Evolutionary conservation across 2,888 invertebrate genomes (phyloP).

Genomic region (Idaea biselata): DNA sequence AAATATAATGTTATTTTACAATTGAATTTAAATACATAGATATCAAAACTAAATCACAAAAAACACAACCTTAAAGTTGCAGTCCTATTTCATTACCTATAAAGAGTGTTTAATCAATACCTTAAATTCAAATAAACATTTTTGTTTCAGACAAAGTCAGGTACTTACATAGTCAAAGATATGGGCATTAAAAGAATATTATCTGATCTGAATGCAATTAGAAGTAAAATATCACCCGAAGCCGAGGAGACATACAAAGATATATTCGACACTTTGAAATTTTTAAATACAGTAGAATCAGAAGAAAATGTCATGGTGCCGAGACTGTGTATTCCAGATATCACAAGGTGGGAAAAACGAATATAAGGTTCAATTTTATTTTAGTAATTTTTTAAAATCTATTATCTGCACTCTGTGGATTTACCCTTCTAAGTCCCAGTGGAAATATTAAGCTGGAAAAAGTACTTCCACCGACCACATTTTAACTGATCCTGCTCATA

Average conservation of each 20-base stretch:
- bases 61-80: too few species aligned
- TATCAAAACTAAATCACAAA: too few species aligned
- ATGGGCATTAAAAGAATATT: conserved; percentile 66
- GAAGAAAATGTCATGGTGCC: conserved; percentile 56
- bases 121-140: neutral
- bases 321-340: conserved; percentile 65
- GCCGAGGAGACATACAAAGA: conserved; percentile 64
- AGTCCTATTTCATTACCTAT: too few species aligned
- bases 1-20: too few species aligned
- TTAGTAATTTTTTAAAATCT: too few species aligned
- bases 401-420: too few species aligned
- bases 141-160: conserved; percentile 74
- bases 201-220: conserved; percentile 60
- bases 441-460: too few species aligned
- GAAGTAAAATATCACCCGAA: conserved; percentile 59
- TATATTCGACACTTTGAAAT: conserved; percentile 63
- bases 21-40: too few species aligned
- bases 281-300: conserved; percentile 64
- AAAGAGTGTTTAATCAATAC: conserved; percentile 8
- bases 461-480: too few species aligned
- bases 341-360: conserved; percentile 53
- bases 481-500: too few species aligned
- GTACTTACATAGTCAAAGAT: conserved; percentile 73
- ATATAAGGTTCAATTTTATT: neutral
- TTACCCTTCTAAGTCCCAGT: too few species aligned